A percentile compares a stretch with the other conserved stretches of the same genome.
Evolutionary conservation across 2,888 invertebrate genomes (phyloP).

Genomic region (Thumatha senex): DNA sequence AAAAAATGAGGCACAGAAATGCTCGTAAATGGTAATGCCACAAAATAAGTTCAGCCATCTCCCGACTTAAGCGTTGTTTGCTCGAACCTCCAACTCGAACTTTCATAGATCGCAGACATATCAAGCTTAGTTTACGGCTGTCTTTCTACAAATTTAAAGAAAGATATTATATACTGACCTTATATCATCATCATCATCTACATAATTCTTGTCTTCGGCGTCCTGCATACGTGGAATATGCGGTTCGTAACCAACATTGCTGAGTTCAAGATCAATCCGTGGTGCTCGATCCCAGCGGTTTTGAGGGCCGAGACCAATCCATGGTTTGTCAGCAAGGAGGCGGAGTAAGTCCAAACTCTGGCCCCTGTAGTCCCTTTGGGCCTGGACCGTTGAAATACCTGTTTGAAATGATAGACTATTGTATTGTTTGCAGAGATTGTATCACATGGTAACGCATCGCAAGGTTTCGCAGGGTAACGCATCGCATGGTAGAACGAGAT

Average conservation of each 20-base stretch:
- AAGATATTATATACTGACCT: conserved; percentile 42
- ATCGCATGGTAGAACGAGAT: too few species aligned
- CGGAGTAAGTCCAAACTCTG: conserved; percentile 61
- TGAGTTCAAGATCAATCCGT: conserved; percentile 38
- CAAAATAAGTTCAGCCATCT: too few species aligned
- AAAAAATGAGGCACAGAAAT: too few species aligned
- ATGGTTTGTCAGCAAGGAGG: conserved; percentile 53
- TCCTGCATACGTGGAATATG: conserved; percentile 23
- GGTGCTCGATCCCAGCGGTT: conserved; percentile 48
- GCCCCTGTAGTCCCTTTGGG: conserved; percentile 51
- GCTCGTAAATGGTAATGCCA: too few species aligned
- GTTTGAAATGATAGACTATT: conserved; percentile 2
- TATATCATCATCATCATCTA: conserved; percentile 52
- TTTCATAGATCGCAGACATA: too few species aligned
- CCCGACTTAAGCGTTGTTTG: too few species aligned
- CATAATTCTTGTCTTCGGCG: conserved; percentile 36
- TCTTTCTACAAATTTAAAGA: too few species aligned
- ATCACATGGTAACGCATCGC: neutral
- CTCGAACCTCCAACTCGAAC: too few species aligned
- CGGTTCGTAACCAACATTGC: conserved; percentile 20
- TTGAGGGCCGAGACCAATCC: conserved; percentile 44
- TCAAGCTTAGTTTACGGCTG: too few species aligned
- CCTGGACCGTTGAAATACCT: conserved; percentile 50
- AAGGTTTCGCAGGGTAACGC: too few species aligned
- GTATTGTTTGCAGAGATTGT: neutral